Percentiles rank a stretch among this genome's conserved stretches.
Conservation (phyloP, 2,113 vertebrate genomes). For the Fregata magnificens region DNA sequence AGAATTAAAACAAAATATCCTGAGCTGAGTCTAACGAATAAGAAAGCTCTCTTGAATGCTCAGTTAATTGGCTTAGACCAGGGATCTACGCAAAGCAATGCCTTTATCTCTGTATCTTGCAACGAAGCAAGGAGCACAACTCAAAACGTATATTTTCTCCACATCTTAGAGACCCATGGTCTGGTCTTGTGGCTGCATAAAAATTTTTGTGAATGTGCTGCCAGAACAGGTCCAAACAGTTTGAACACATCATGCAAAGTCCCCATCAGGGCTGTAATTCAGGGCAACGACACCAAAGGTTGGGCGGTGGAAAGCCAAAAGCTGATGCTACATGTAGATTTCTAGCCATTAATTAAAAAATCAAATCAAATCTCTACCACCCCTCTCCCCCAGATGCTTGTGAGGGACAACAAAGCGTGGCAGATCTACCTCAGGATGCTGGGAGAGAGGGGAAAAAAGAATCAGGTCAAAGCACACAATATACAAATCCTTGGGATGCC, state of each 20-base stretch:
- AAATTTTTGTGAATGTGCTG: neutral
- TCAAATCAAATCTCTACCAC: neutral
- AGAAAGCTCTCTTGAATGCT: neutral
- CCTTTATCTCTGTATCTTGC: neutral
- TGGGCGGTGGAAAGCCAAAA: neutral
- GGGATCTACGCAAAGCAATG: neutral
- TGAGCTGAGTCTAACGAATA: neutral
- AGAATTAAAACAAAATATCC: neutral
- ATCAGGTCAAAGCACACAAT: slow-evolving; percentile 50
- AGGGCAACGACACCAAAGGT: neutral
- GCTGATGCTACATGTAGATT: neutral
- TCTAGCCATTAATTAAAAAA: slow-evolving; percentile 31
- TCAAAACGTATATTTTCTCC: neutral
- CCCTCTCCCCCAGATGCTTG: neutral
- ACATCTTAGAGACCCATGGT: neutral
- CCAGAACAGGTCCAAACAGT: neutral
- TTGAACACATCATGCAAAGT: neutral
- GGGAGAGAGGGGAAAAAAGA: slow-evolving; percentile 1
- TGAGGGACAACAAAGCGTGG: neutral
- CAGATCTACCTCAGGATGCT: slow-evolving; percentile 29
- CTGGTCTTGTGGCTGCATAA: neutral
- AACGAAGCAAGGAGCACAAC: neutral
- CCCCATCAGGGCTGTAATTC: neutral
- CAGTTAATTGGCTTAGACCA: neutral
- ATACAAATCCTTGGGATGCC: slow-evolving; percentile 27